Percentiles rank a stretch among this genome's conserved stretches.
Conservation (phyloP, 2,113 vertebrate species). For the Formicarius rufipectus region DNA sequence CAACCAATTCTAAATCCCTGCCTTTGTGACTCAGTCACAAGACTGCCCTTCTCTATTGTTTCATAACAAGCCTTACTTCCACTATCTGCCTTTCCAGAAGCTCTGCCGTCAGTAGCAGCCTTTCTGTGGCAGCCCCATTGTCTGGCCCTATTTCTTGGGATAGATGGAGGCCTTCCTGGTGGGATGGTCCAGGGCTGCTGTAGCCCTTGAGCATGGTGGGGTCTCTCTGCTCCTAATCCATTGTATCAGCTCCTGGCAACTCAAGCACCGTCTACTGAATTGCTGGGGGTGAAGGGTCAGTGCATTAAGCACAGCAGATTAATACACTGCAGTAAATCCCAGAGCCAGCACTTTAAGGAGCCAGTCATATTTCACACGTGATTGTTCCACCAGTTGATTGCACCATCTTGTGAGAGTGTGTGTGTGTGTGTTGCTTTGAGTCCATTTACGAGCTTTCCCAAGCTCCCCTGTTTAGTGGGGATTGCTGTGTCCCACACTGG, state of each 20-base stretch:
- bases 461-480: conserved; percentile 69
- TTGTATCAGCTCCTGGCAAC: conserved; percentile 74
- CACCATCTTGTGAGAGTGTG: conserved; percentile 31
- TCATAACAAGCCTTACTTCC: conserved; percentile 20
- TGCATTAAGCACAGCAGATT: conserved; percentile 75
- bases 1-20: conserved; percentile 15
- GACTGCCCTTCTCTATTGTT: conserved; percentile 30
- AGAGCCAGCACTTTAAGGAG: conserved; percentile 57
- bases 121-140: not conserved
- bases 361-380: conserved; percentile 71
- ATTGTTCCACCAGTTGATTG: conserved; percentile 61
- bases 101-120: not conserved
- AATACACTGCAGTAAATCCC: conserved; percentile 77
- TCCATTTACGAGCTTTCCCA: conserved; percentile 69
- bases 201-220: conserved; percentile 42
- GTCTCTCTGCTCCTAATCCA: conserved; percentile 68
- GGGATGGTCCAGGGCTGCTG: not conserved
- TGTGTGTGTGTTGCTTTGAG: conserved; percentile 31
- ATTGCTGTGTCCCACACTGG: conserved; percentile 63
- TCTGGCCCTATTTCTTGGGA: not conserved
- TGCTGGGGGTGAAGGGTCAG: conserved; percentile 69
- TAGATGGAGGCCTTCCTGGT: not conserved
- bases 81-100: conserved; percentile 20
- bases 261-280: conserved; percentile 56
- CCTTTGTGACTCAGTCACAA: conserved; percentile 26